phyloP scores from a whole-genome alignment of 92 coral and sea anemone genomes.

The Phenganax marumi region DNA sequence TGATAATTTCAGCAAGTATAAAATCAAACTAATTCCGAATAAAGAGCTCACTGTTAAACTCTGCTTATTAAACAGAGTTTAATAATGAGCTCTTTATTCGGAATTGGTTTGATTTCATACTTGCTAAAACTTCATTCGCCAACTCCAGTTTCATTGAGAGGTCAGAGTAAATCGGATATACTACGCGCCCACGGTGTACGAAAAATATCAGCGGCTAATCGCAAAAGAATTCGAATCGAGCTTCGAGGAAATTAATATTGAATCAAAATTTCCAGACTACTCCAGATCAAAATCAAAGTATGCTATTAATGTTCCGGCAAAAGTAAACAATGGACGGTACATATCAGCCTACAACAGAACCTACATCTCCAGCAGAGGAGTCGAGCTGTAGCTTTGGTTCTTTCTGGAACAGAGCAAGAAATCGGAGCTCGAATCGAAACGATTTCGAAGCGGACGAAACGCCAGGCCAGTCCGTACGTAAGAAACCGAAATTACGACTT shows the following conservation, averaged over 20 bases:
- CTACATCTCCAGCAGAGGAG: conserved; percentile 29
- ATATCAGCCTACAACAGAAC: conserved; percentile 88
- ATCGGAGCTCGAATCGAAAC: background rate
- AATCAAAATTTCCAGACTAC: background rate
- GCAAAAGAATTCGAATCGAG: background rate
- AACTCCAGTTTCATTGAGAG: too few species aligned
- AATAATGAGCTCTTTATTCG: too few species aligned
- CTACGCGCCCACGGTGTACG: background rate
- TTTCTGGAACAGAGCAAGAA: conserved; percentile 17
- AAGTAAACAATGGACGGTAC: conserved; percentile 71
- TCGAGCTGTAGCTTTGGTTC: conserved; percentile 14
- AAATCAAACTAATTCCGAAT: too few species aligned
- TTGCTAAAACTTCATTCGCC: too few species aligned
- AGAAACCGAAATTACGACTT: background rate
- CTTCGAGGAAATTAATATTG: background rate
- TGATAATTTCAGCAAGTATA: too few species aligned
- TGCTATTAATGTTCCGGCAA: background rate
- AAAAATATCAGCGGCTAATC: conserved; percentile 10
- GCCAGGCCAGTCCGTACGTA: background rate
- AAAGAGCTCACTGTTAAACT: too few species aligned
- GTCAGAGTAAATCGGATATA: background rate
- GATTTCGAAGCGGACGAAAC: conserved; percentile 16
- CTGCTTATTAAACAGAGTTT: too few species aligned
- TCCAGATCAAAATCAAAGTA: background rate
- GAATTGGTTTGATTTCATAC: too few species aligned